Evolutionary conservation across 37 sponge, comb jelly and placozoan genomes (phyloP), one percentile per base, ranked within the genome.

Genomic region (Aphrocallistes beatrix): DNA sequence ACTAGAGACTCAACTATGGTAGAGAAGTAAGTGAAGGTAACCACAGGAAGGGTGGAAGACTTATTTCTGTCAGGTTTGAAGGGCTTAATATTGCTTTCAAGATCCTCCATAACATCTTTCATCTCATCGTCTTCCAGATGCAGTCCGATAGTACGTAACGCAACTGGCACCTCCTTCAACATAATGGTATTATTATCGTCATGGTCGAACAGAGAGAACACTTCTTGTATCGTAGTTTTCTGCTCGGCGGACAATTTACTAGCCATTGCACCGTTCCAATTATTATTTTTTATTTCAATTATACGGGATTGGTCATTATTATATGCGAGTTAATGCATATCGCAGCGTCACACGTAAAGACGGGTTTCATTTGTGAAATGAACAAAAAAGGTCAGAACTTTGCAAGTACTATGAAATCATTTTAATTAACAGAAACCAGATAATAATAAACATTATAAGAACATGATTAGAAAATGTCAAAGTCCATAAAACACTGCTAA

Each of bases 141-240:
- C 3, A 60, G 8, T 13, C 75, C 75, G 8, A 60, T 6, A 3
- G 75, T 25, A 3, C 75, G 75, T 13, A 60, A 13, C 75, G n/a
- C 75, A 19, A 60, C 75, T 6, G 75, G 75, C 6, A 60, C 75
- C 10, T 60, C 75, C 21, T 60, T 60, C 75, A 60, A 60, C 34
- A 60, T 19, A 60, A 60, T 60, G 34, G 75, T 60, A 13, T 60
- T 21, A 13, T 60, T 30, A 19, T 60, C 75, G 3, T 1, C n/a
- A 13, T 60, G 75, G 34, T 60, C 75, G n/a, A 60, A 60, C 21
- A 60, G 75, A 19, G 75, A 60, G 75, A 60, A 60, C n/a, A 60
- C n/a, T 60, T 60, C 75, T 13, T 25, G 75, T 25, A 60, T 60
- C 6, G 75, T 60, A 3, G 75, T 60, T 13, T 60, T 60, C 75